Base-by-base conservation (phyloP, 1,140 invertebrate species). In the Drosophila mayri region DNA sequence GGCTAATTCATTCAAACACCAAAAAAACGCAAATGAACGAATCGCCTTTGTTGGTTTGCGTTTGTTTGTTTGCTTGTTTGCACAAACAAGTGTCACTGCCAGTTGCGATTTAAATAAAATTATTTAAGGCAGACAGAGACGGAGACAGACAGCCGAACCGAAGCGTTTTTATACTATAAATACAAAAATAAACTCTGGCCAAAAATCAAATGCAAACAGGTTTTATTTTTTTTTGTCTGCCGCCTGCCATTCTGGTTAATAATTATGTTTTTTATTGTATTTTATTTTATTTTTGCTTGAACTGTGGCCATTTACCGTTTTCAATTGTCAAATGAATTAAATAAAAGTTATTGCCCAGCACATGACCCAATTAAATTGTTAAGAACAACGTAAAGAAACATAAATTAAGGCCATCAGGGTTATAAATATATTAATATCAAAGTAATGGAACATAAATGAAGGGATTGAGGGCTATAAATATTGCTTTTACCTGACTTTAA, bases 11-110 rank as follows among this genome's bases (percentile, higher is more conserved):
- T 87, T 88, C 84, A 83, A 82, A 52, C 79, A 18, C 44, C 22
- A 7, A 25, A 47, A 47, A 65, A 62, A 79, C 68, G 76, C 37
- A 14, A 81, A 46, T 32, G 52, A 54, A 54, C 14, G 52, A 78
- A 49, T 73, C 64, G 66, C 50, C 58, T 68, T 80, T 84, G 54
- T 41, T 79, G 75, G 78, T 41, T 79, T 79, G 78, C 30, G 28
- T 68, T 80, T 84, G 54, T 41, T 79, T 79, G 78, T 41, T 79
- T 79, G 78, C 30, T 49, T 77, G 79, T 79, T 75, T 67, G 76
- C 76, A 59, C 77, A 85, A 85, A 85, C 82, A 85, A 85, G 82
- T 87, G 83, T 84, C 81, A 71, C 63, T 86, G 81, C 73, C 78
- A 70, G 81, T 75, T 84, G 77, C 76, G 78, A 80, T 84, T 85